Conservation (phyloP, 1,140 invertebrate genomes). For the Temnothorax curvispinosus region DNA sequence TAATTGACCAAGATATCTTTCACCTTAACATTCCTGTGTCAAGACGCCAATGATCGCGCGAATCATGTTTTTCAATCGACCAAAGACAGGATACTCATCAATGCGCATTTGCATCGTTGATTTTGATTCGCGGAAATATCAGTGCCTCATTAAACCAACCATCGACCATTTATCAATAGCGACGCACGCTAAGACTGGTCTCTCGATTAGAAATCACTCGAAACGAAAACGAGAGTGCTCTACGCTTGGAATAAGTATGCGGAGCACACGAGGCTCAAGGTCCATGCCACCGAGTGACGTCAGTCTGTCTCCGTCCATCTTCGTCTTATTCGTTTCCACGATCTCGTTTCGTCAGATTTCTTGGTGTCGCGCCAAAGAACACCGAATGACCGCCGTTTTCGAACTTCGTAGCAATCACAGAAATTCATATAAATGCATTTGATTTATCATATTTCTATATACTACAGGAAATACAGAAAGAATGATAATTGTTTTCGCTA, state of each 20-base stretch:
- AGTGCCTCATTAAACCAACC: background rate
- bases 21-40: conserved; percentile 4
- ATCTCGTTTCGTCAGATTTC: conserved; percentile 58
- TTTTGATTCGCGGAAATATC: conserved; percentile 53
- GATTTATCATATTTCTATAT: background rate
- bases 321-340: conserved; percentile 50
- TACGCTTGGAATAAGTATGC: conserved; percentile 62
- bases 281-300: conserved; percentile 62
- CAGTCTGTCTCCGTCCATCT: conserved; percentile 48
- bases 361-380: conserved; percentile 62
- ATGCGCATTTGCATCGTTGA: conserved; percentile 28
- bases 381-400: background rate
- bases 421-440: background rate
- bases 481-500: background rate
- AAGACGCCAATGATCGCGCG: conserved; percentile 3
- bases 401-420: background rate
- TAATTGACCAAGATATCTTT: conserved; percentile 24
- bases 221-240: conserved; percentile 75
- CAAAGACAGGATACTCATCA: conserved; percentile 3
- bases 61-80: conserved; percentile 23
- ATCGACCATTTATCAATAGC: conserved; percentile 9
- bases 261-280: conserved; percentile 66
- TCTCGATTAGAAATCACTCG: conserved; percentile 53
- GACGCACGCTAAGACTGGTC: background rate
- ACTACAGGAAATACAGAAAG: background rate